These are phyloP conservation scores for Aplysina aerophoba DNA, from an alignment of 37 sponge, comb jelly and placozoan genomes.

Conservation along the genomic window DNA sequence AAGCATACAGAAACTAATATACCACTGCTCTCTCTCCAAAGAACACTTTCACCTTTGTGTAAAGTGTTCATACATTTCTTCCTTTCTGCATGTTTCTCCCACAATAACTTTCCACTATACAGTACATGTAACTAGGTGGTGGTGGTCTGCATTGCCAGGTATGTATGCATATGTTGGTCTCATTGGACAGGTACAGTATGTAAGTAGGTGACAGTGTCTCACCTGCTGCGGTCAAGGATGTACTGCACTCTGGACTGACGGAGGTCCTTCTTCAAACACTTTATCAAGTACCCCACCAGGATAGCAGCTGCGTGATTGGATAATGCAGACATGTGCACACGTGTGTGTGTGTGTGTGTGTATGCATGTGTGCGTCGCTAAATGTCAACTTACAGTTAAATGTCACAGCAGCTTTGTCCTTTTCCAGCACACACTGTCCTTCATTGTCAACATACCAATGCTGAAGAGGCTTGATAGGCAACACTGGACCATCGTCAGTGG, in stretches of 20 bases:
- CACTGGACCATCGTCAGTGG: background rate
- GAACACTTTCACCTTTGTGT: no score
- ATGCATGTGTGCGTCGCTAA: background rate
- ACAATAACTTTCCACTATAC: no score
- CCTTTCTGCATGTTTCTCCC: no score
- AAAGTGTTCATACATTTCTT: no score
- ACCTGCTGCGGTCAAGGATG: slow-evolving; percentile 56
- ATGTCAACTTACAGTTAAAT: slow-evolving; percentile 46
- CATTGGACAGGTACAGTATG: no score
- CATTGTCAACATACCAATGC: slow-evolving; percentile 59
- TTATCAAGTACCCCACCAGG: slow-evolving; percentile 51
- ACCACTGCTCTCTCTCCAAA: no score
- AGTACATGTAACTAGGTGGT: no score
- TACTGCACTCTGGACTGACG: slow-evolving; percentile 16
- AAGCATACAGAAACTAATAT: no score
- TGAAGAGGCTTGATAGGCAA: background rate
- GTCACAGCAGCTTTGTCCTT: slow-evolving; percentile 71
- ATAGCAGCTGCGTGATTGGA: slow-evolving; percentile 17
- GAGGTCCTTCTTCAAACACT: slow-evolving; percentile 35
- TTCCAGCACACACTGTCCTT: slow-evolving; percentile 41
- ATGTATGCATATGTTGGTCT: no score
- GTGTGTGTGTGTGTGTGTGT: no score
- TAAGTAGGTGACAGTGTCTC: background rate
- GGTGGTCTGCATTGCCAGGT: no score
- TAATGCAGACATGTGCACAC: no score